Conservation (phyloP, 2,888 invertebrate species). For the Gnatocerus cornutus region DNA sequence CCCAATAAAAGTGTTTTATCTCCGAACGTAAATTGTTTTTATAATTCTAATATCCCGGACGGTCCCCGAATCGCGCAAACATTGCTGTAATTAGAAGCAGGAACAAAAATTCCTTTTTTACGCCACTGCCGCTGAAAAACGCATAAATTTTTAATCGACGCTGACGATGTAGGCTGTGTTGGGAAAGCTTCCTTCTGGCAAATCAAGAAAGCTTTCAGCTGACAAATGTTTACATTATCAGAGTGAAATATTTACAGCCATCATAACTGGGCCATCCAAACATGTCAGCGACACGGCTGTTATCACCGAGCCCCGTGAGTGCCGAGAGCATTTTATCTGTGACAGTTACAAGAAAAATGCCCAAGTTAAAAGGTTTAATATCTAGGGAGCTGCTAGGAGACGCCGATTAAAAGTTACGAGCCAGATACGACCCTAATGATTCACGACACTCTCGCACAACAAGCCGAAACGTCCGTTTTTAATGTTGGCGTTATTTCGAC, state of each 20-base stretch:
- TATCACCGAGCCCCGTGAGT: slow-evolving; percentile 45
- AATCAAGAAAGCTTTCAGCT: slow-evolving; percentile 40
- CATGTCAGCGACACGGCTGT: slow-evolving; percentile 48
- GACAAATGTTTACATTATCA: slow-evolving; percentile 43
- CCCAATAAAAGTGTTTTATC: slow-evolving; percentile 31
- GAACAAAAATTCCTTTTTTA: slow-evolving; percentile 18
- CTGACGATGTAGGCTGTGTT: too few species aligned
- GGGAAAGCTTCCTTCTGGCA: slow-evolving; percentile 45
- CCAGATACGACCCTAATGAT: slow-evolving; percentile 51
- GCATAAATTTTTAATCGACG: slow-evolving; percentile 36
- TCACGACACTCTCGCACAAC: slow-evolving; percentile 44
- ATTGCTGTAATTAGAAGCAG: slow-evolving; percentile 29
- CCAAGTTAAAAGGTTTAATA: slow-evolving; percentile 60
- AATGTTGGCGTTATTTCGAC: slow-evolving; percentile 25
- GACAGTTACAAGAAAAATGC: slow-evolving; percentile 57
- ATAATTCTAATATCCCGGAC: slow-evolving; percentile 30
- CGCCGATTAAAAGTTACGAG: slow-evolving; percentile 60
- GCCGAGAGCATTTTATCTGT: slow-evolving; percentile 55
- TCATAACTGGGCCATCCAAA: slow-evolving; percentile 47
- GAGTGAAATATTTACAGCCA: slow-evolving; percentile 40
- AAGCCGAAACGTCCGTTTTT: slow-evolving; percentile 30
- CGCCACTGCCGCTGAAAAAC: slow-evolving; percentile 3
- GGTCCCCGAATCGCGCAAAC: slow-evolving; percentile 5
- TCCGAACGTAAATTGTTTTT: slow-evolving; percentile 36
- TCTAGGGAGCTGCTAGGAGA: slow-evolving; percentile 56